These are phyloP conservation scores for Ophion obscuratus DNA, from an alignment of 2,888 invertebrate species.

Conservation along the genomic window DNA sequence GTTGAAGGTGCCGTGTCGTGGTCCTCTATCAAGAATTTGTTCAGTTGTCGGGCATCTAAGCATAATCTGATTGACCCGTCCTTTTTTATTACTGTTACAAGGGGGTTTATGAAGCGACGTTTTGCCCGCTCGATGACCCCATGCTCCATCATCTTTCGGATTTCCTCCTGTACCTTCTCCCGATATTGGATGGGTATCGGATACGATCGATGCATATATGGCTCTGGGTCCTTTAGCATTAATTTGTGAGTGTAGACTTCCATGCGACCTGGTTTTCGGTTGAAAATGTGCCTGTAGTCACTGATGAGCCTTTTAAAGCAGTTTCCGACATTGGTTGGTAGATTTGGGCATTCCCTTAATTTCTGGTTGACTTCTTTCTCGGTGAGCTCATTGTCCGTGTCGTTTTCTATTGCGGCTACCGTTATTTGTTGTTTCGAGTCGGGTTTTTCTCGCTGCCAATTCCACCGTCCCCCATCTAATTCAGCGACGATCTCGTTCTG, in stretches of 20 bases:
- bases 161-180: not conserved
- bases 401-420: no score
- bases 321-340: not conserved
- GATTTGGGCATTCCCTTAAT: not conserved
- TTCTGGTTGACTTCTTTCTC: not conserved
- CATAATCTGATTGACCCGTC: no score
- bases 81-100: slow-evolving; percentile 1
- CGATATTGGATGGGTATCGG: no score
- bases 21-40: no score
- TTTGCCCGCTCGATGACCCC: not conserved
- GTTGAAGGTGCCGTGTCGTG: no score
- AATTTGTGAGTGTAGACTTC: not conserved
- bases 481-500: no score
- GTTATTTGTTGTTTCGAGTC: no score
- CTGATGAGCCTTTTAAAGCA: not conserved
- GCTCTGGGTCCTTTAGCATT: not conserved
- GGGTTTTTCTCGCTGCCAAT: no score
- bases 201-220: not conserved
- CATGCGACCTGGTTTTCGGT: not conserved
- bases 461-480: no score
- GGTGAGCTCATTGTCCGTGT: not conserved
- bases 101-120: not conserved
- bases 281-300: no score
- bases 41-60: no score
- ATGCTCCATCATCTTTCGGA: slow-evolving; percentile 2